Evolutionary conservation across 2,113 vertebrate genomes (phyloP).

Genomic region (Poicephalus meyeri): DNA sequence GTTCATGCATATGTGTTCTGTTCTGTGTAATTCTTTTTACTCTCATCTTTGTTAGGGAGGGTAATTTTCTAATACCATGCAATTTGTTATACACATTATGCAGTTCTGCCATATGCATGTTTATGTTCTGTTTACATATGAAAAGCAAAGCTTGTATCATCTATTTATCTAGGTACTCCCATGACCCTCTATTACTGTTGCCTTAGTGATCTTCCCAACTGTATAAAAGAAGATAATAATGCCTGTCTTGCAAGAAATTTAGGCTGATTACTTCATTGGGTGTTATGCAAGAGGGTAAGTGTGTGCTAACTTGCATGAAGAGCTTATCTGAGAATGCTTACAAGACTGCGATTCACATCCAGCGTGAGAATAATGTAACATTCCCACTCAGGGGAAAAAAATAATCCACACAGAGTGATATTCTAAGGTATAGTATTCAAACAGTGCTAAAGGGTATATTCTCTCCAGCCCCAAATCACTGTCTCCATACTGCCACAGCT

Average conservation of each 20-base stretch:
- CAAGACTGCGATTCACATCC: background rate
- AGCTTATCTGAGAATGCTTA: slow-evolving; percentile 15
- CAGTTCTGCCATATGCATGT: background rate
- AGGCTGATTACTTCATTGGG: slow-evolving; percentile 26
- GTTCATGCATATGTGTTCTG: background rate
- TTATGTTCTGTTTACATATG: background rate
- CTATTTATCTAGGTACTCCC: background rate
- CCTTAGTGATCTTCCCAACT: slow-evolving; percentile 29
- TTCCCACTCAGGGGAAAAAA: background rate
- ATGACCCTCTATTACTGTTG: slow-evolving; percentile 15
- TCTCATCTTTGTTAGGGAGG: background rate
- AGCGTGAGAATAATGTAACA: background rate
- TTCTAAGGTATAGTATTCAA: background rate
- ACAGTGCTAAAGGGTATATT: background rate
- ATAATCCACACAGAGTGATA: background rate
- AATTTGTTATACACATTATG: background rate
- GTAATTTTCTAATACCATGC: background rate
- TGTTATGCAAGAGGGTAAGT: slow-evolving; percentile 38
- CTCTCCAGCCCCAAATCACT: background rate
- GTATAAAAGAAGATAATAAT: background rate
- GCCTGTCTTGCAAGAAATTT: slow-evolving; percentile 36
- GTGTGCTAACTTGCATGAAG: background rate
- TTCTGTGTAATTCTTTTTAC: background rate
- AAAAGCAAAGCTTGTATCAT: background rate
- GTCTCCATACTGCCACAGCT: background rate